A percentile compares a stretch with the other conserved stretches of the same genome.
phyloP scores from a whole-genome alignment of 1,140 invertebrate species.

The Bemisia tabaci region DNA sequence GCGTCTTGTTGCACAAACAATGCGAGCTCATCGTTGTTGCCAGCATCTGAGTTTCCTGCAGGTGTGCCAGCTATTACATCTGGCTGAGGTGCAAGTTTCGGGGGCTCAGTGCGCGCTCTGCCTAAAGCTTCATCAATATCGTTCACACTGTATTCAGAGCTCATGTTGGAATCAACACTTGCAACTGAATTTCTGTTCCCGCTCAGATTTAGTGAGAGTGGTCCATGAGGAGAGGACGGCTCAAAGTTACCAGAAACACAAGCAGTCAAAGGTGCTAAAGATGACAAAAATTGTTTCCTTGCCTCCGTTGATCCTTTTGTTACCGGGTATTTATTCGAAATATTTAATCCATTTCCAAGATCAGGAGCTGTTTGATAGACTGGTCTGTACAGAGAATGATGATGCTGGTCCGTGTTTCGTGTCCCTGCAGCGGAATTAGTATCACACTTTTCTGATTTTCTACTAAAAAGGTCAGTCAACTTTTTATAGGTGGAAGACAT shows the following conservation, averaged over 20 bases:
- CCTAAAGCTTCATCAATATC: slow-evolving; percentile 46
- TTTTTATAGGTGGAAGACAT: slow-evolving; percentile 47
- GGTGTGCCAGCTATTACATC: slow-evolving; percentile 62
- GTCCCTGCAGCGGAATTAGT: slow-evolving; percentile 12
- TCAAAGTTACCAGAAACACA: slow-evolving; percentile 38
- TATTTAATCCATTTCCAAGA: slow-evolving; percentile 37
- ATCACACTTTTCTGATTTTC: slow-evolving; percentile 25
- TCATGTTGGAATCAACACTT: slow-evolving; percentile 26
- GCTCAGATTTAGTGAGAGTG: slow-evolving; percentile 15
- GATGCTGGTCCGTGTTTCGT: slow-evolving; percentile 27
- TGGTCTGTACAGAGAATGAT: slow-evolving; percentile 22
- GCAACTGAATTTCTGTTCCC: slow-evolving; percentile 36
- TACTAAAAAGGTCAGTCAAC: slow-evolving; percentile 47
- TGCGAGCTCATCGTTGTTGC: slow-evolving; percentile 49
- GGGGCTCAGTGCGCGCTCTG: slow-evolving; percentile 26
- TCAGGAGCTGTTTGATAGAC: slow-evolving; percentile 32
- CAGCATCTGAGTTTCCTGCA: slow-evolving; percentile 31
- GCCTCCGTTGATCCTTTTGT: slow-evolving; percentile 31
- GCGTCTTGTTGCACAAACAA: slow-evolving; percentile 73
- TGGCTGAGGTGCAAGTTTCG: slow-evolving; percentile 34
- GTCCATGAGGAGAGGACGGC: slow-evolving; percentile 1
- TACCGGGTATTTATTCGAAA: slow-evolving; percentile 2
- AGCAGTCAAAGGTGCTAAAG: slow-evolving; percentile 53
- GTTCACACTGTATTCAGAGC: slow-evolving; percentile 45
- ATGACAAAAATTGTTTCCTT: slow-evolving; percentile 57